These are phyloP conservation scores for Buceros bicornis DNA, from an alignment of 2,797 vertebrate genomes.

Conservation along the genomic window DNA sequence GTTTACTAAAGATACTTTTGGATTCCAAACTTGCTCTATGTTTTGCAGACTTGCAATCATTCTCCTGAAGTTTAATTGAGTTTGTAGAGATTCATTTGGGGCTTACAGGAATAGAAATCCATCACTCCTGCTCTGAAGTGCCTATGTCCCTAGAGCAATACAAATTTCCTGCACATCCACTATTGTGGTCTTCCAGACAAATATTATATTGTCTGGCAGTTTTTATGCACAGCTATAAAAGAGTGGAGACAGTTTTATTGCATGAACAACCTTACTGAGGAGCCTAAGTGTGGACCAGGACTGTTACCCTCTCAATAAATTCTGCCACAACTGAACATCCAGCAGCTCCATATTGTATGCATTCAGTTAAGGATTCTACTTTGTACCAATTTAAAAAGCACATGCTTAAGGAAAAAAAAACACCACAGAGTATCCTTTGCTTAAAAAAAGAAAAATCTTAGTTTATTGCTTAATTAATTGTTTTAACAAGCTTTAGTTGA, in stretches of 20 bases:
- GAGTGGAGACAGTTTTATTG: background rate
- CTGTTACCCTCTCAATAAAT: background rate
- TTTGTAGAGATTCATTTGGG: background rate
- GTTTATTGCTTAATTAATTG: background rate
- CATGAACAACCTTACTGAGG: background rate
- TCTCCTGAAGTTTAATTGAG: background rate
- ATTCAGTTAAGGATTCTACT: background rate
- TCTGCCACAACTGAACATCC: background rate
- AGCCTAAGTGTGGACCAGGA: background rate
- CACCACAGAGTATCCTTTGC: background rate
- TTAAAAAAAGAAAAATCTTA: background rate
- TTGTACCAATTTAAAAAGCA: background rate
- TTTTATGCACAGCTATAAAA: slow-evolving; percentile 14
- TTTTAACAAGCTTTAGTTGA: background rate
- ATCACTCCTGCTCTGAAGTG: background rate
- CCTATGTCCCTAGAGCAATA: background rate
- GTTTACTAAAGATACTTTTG: background rate
- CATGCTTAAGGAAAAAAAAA: background rate
- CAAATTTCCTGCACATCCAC: background rate
- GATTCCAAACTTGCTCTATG: background rate
- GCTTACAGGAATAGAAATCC: background rate
- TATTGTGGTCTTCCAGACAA: slow-evolving; percentile 7
- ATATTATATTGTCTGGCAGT: background rate
- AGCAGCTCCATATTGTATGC: background rate
- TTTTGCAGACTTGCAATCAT: background rate